Base-by-base conservation (phyloP, 2,888 invertebrate species). In the Caradrina clavipalpis region DNA sequence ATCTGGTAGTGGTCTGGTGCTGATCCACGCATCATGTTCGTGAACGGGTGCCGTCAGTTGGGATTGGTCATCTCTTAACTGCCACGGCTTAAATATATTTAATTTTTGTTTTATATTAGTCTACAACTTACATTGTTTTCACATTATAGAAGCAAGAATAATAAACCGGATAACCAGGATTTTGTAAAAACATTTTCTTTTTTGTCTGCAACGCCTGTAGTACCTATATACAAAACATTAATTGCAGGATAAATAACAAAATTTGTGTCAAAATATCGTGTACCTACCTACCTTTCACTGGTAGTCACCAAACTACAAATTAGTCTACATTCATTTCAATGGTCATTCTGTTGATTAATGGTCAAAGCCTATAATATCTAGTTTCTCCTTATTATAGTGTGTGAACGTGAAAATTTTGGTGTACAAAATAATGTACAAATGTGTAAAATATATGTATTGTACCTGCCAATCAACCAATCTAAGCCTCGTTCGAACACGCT, bases 401-500 rank as follows among this genome's bases (percentile, higher is more conserved):
- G 73, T 85, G 83, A 83, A 80, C 73, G 77, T 82, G 83, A 86
- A 87, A 85, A 58, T 19, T 17, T 45, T 86, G 84, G 75, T 86
- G 84, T 87, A 13, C 17, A 86, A 89, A 3, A 26, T 26, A 26
- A 26, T 26, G 26, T 26, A 4, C 26, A 26, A 26, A 26, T 26
- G 26, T 26, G 26, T 26, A 26, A 26, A 26, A 26, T 3, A 26
- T 26, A 89, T 84, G 84, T 81, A 75, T 83, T 84, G 84, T 81
- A 75, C 83, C 85, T 86, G 85, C 83, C 87, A 82, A 88, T 87
- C n/a, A n/a, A n/a, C n/a, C n/a, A n/a, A 84, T 39, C 2, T 39
- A 39, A 13, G 39, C 39, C 39, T 39, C 1, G 39, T 8, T 13
- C 39, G 39, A 39, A 3, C 13, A 39, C 13, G 13, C 39, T 11